These are phyloP conservation scores for Drosophila takahashii DNA, from an alignment of 1,140 invertebrate species.

Conservation along the genomic window DNA sequence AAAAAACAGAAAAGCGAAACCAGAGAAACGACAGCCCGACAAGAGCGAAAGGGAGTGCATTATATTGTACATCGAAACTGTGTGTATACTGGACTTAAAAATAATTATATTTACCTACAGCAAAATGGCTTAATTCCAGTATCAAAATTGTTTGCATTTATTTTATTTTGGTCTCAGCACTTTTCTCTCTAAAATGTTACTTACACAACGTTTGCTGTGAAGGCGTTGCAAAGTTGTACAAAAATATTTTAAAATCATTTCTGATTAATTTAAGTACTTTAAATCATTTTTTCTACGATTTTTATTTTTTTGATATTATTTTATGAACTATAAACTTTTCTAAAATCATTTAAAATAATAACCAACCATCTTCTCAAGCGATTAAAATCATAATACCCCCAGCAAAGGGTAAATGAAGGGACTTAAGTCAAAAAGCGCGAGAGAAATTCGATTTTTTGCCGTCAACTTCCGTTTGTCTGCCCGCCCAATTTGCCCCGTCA, in stretches of 20 bases:
- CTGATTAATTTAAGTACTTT: neutral
- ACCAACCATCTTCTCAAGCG: neutral
- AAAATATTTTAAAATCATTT: too few relatives aligned
- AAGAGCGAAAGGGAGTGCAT: slow-evolving; percentile 13
- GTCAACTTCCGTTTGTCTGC: slow-evolving; percentile 68
- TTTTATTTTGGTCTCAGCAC: neutral
- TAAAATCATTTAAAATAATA: neutral
- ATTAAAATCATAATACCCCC: neutral
- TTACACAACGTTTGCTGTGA: too few relatives aligned
- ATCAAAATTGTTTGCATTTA: neutral
- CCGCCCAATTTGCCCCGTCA: slow-evolving; percentile 47
- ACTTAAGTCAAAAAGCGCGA: slow-evolving; percentile 13
- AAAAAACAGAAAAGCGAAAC: neutral
- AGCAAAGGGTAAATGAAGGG: slow-evolving; percentile 4
- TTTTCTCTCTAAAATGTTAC: too few relatives aligned
- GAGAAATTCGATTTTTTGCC: slow-evolving; percentile 70
- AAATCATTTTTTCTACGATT: neutral
- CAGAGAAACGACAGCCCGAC: slow-evolving; percentile 7
- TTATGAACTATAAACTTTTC: neutral
- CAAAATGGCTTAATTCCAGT: slow-evolving; percentile 7
- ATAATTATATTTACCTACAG: slow-evolving; percentile 27
- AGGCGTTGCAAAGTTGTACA: too few relatives aligned
- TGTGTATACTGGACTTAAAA: slow-evolving; percentile 13
- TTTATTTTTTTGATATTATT: neutral
- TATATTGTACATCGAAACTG: slow-evolving; percentile 28